Evolutionary conservation across 2,888 invertebrate species (phyloP).

Genomic region (Priapulus caudatus): DNA sequence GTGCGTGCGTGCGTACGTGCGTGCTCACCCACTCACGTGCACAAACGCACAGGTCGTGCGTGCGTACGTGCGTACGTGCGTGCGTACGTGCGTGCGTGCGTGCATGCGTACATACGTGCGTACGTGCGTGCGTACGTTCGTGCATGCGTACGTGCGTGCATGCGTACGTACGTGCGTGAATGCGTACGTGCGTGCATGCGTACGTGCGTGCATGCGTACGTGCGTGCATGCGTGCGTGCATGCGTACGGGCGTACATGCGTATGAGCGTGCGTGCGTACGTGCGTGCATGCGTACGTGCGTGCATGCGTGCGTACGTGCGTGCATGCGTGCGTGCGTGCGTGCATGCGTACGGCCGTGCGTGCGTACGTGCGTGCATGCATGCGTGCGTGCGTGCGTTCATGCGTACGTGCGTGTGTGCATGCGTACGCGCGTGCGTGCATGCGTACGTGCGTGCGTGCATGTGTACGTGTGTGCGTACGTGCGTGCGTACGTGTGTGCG

Average conservation of each 20-base stretch:
- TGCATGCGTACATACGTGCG: slow-evolving; percentile 3
- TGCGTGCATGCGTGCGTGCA: slow-evolving; percentile 3
- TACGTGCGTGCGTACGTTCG: no score
- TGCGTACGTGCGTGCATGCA: no score
- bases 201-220: slow-evolving; percentile 1
- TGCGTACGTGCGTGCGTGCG: slow-evolving; percentile 3
- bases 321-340: no score
- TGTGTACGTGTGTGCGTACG: slow-evolving; percentile 3
- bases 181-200: no score
- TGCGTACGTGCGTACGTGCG: slow-evolving; percentile 1
- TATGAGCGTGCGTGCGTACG: no score
- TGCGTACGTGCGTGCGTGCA: slow-evolving; percentile 10
- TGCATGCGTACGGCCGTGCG: slow-evolving; percentile 1
- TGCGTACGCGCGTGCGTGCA: slow-evolving; percentile 8
- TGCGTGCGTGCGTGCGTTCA: no score
- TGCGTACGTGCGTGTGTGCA: no score
- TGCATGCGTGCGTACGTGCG: slow-evolving; percentile 3
- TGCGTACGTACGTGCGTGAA: no score
- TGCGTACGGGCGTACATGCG: background rate
- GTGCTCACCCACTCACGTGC: slow-evolving; percentile 15
- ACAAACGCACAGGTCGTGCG: slow-evolving; percentile 16
- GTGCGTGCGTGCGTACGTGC: slow-evolving; percentile 8
- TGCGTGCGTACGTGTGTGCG: slow-evolving; percentile 3
- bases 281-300: slow-evolving; percentile 3
- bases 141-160: no score